These are phyloP conservation scores for Pseudochirops corinnae DNA, from an alignment of 2,797 vertebrate genomes.

Conservation along the genomic window DNA sequence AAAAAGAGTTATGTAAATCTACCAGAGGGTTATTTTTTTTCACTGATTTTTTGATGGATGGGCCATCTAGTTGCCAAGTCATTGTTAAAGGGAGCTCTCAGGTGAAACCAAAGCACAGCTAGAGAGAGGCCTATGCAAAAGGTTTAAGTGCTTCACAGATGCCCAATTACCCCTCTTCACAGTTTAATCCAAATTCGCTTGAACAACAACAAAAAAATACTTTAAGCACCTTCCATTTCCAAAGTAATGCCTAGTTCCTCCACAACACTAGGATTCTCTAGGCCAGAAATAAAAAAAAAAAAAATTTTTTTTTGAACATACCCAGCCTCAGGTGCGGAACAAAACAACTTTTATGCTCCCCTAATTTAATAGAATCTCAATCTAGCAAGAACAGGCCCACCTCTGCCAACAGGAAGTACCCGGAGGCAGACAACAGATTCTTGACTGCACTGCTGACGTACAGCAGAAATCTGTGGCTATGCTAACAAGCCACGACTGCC, in stretches of 20 bases:
- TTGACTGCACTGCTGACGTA: not conserved
- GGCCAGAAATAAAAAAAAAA: not conserved
- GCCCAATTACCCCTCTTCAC: not conserved
- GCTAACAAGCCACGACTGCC: not conserved
- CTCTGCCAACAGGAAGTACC: not conserved
- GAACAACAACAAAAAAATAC: slow-evolving; percentile 42
- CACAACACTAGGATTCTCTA: not conserved
- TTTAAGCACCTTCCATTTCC: slow-evolving; percentile 18
- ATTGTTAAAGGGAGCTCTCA: not conserved
- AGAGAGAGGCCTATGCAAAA: not conserved
- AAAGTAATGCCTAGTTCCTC: not conserved
- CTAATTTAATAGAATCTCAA: not conserved
- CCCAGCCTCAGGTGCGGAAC: not conserved
- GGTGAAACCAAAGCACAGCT: not conserved
- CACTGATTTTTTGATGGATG: not conserved
- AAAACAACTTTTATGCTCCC: not conserved
- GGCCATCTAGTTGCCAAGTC: not conserved
- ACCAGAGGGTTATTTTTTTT: not conserved
- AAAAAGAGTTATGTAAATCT: slow-evolving; percentile 4
- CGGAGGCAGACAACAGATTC: not conserved
- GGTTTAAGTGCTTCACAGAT: not conserved
- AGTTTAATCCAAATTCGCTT: slow-evolving; percentile 12
- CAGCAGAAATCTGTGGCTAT: not conserved
- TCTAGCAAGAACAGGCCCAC: fast-evolving
- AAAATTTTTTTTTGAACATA: not conserved